These are phyloP conservation scores for Yasuhikotakia modesta DNA, from an alignment of 2,797 vertebrate species.

Conservation along the genomic window DNA sequence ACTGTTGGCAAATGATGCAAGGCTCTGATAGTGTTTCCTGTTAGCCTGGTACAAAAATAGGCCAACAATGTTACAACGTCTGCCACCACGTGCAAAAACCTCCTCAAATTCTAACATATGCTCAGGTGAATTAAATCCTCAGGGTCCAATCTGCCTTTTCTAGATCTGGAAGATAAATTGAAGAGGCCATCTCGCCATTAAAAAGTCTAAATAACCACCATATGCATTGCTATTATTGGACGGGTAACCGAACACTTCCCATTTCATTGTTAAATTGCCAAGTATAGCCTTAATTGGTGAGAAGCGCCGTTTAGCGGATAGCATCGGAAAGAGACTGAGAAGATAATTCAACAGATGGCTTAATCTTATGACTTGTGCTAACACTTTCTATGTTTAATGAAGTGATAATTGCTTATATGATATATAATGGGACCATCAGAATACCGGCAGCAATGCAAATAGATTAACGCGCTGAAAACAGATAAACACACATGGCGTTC, in stretches of 20 bases:
- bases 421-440: conserved; percentile 78
- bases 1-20: too few species aligned
- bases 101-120: conserved; percentile 73
- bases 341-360: conserved; percentile 82
- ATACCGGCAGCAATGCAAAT: conserved; percentile 79
- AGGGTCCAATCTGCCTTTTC: conserved; percentile 79
- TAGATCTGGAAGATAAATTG: conserved; percentile 80
- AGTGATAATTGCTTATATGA: conserved; percentile 84
- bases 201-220: conserved; percentile 75
- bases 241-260: conserved; percentile 74
- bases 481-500: conserved; percentile 76
- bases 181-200: conserved; percentile 75
- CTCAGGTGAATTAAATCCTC: conserved; percentile 72
- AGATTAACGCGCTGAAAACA: conserved; percentile 79
- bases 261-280: conserved; percentile 79
- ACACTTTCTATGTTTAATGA: conserved; percentile 83
- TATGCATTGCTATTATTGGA: conserved; percentile 80
- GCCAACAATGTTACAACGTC: conserved; percentile 50
- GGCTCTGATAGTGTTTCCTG: too few species aligned
- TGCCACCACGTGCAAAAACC: conserved; percentile 54
- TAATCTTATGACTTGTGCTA: conserved; percentile 83
- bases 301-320: conserved; percentile 75
- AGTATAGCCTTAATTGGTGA: conserved; percentile 79
- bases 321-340: conserved; percentile 69
- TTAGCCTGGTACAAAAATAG: too few species aligned